phyloP scores from a whole-genome alignment of 2,113 vertebrate genomes.

The Neoarius graeffei region DNA sequence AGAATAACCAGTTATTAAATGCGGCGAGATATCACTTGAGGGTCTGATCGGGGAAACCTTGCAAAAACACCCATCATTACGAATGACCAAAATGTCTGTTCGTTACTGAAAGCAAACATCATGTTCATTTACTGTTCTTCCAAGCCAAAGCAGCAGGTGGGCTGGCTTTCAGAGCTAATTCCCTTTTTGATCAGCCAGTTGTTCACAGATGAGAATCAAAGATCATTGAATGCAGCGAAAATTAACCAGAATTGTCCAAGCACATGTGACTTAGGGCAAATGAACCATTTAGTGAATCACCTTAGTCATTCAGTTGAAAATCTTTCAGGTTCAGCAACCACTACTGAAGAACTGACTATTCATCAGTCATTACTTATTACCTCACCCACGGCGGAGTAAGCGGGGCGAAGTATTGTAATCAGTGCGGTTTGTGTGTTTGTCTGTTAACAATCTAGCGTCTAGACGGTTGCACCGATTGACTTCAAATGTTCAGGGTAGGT shows the following conservation, averaged over 20 bases:
- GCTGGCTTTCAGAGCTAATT: background rate
- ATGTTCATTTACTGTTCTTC: background rate
- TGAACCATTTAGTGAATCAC: constrained; percentile 21
- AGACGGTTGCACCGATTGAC: too few relatives aligned
- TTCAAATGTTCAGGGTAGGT: too few relatives aligned
- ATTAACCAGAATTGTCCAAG: background rate
- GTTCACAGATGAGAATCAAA: constrained; percentile 26
- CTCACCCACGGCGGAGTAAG: background rate
- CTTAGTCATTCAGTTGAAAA: constrained; percentile 9
- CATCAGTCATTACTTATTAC: background rate
- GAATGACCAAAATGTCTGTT: background rate
- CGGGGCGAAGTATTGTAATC: too few relatives aligned
- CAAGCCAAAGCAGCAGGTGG: constrained; percentile 3
- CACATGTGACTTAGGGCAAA: background rate
- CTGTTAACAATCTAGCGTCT: too few relatives aligned
- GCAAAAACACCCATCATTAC: too few relatives aligned
- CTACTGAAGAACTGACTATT: background rate
- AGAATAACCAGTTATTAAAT: constrained; percentile 6
- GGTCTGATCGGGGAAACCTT: background rate
- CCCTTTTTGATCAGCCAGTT: constrained; percentile 28
- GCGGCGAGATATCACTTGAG: background rate
- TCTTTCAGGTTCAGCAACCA: background rate
- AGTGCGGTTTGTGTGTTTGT: too few relatives aligned
- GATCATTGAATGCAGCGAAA: constrained; percentile 6
- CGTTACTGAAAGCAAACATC: constrained; percentile 4